Percentiles rank a stretch among this genome's conserved stretches.
Conservation (phyloP, 2,888 invertebrate species). For the Zootermopsis nevadensis region DNA sequence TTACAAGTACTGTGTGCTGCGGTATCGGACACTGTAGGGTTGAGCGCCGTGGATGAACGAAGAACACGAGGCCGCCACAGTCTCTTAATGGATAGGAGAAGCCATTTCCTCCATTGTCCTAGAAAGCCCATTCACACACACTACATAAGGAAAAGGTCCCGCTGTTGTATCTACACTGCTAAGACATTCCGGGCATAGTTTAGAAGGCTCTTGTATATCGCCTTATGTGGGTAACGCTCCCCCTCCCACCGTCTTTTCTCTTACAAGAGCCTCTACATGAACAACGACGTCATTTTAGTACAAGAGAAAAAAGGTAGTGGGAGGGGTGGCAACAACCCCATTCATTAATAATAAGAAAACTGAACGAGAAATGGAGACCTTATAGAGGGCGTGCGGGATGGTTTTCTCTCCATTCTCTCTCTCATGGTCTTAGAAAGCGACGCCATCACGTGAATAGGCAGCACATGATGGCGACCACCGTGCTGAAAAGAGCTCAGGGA, state of each 20-base stretch:
- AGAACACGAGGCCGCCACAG: neutral
- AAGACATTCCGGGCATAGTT: slow-evolving; percentile 51
- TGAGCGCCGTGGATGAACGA: neutral
- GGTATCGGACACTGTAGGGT: too few species aligned
- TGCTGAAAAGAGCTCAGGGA: slow-evolving; percentile 12
- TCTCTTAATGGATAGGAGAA: slow-evolving; percentile 45
- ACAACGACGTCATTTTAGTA: slow-evolving; percentile 30
- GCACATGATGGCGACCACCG: neutral
- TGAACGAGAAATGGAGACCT: slow-evolving; percentile 49
- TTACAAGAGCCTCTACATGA: slow-evolving; percentile 21
- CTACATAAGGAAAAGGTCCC: slow-evolving; percentile 43
- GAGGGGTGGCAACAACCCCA: slow-evolving; percentile 25
- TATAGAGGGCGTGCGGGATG: slow-evolving; percentile 33
- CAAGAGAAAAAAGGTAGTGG: slow-evolving; percentile 6
- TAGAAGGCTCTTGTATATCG: slow-evolving; percentile 37
- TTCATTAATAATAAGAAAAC: slow-evolving; percentile 52
- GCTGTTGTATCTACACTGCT: slow-evolving; percentile 7
- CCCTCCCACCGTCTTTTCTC: slow-evolving; percentile 5
- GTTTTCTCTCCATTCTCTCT: neutral
- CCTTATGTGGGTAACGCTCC: neutral
- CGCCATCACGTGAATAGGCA: slow-evolving; percentile 12
- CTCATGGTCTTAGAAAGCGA: slow-evolving; percentile 24
- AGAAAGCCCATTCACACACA: slow-evolving; percentile 41
- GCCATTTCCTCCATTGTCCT: slow-evolving; percentile 48
- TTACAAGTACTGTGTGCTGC: too few species aligned